Base-by-base conservation (phyloP, 2,888 invertebrate species). In the Acrobasis consociella region DNA sequence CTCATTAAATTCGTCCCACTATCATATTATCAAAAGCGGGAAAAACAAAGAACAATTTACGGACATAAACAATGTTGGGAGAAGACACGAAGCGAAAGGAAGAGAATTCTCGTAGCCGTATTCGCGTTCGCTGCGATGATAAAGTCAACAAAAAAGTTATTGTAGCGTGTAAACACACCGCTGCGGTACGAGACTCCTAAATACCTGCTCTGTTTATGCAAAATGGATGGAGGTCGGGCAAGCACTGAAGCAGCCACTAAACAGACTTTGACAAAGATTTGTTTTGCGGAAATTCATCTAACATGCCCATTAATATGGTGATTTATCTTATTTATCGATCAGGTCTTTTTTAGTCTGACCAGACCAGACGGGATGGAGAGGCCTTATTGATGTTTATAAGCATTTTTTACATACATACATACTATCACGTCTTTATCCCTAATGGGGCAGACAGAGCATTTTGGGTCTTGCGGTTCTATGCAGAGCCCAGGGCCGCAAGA, bases 141-240 rank as follows among this genome's bases (percentile, higher is more conserved):
- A 62, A 62, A 62, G 58, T 65, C 58, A 63, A 65, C 64, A 65
- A 67, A 65, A 68, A 65, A 62, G 58, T 65, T 58, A 62, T 52
- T 60, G 53, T 67, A 42, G 58, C 62, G 60, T 63, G 62, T 64
- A 62, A 66, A 64, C 65, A 58, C 39, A 22, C 49, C 15, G 52
- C 60, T 49, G 17, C 58, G 31, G 8, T 55, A 9, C n/a, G 16
- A 37, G 51, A 42, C 58, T 46, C 37, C 11, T 58, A 49, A 63
- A 58, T 59, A 49, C 53, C 53, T 58, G 49, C 16, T 22, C 37
- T 59, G 58, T 61, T 61, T 64, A 65, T 60, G 56, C 58, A 49
- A 58, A 53, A 31, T 60, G 56, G 39, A 50, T 42, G 55, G 59
- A 62, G 63, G 61, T 59, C 58, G 62, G 7, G 42, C 22, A 3